Base-by-base conservation (phyloP, 2,888 invertebrate species). In the Zonitis immaculata region DNA sequence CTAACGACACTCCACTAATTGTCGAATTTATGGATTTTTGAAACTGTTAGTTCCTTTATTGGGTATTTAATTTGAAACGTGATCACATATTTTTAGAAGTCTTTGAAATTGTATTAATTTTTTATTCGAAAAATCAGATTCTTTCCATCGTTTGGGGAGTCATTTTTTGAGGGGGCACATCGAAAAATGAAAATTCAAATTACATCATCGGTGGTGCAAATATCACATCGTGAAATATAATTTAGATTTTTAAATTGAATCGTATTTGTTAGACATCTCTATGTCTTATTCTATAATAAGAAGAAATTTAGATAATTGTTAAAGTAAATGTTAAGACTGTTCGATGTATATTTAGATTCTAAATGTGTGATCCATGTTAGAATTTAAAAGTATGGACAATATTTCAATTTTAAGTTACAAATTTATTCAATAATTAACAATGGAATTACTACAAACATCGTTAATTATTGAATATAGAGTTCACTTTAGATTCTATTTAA, bases 241-340 rank as follows among this genome's bases (percentile, higher is more conserved):
- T n/a, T 47, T 20, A 26, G 22, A 43, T 48, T 32, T 43, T 56
- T n/a, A n/a, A 56, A 49, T 9, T 46, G 47, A 52, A 44, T 35
- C 49, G 46, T 52, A 60, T 57, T 62, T 54, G 54, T 61, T 58
- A 65, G 63, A 64, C 65, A 65, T 65, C 65, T 59, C 44, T 57
- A 58, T 64, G 59, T 58, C 59, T 49, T 56, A 59, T 20, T 28
- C 8, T 11, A 42, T 49, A 53, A 51, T 61, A 51, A 59, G 6
- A 16, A 35, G 18, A 16, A 16, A 50, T 60, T 47, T 53, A 56
- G 58, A 51, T 56, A 56, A 57, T 60, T 63, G 65, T 64, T 62
- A 60, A 63, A n/a, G n/a, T 64, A 55, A 53, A 60, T 63, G 56
- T 58, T 56, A 63, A 65, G 64, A 64, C 61, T 63, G 63, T 64